Percentiles rank a stretch among this genome's conserved stretches.
phyloP scores from a whole-genome alignment of 2,888 invertebrate genomes.

The Electrophaes corylata region DNA sequence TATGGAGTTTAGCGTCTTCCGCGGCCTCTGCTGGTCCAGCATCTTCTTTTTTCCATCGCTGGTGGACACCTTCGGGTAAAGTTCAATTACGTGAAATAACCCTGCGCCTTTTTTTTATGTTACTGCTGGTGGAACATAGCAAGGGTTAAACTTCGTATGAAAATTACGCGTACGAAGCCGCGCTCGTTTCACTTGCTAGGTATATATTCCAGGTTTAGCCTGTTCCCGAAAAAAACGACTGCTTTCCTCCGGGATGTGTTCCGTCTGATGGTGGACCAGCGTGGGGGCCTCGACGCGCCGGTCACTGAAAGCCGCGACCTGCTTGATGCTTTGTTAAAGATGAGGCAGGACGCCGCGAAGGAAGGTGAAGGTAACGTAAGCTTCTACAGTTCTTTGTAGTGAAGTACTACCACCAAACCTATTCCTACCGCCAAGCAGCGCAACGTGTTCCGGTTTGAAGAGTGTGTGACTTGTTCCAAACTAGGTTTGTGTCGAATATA shows the following conservation, averaged over 20 bases:
- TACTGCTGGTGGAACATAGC: no score
- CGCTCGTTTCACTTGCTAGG: no score
- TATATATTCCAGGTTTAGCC: conserved; percentile 50
- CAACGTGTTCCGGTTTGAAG: no score
- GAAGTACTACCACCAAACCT: no score
- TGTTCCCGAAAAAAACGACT: conserved; percentile 52
- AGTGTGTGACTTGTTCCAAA: no score
- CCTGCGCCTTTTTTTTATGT: background rate
- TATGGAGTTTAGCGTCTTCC: conserved; percentile 44
- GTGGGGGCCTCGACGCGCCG: conserved; percentile 45
- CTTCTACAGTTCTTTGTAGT: no score
- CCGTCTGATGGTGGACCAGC: conserved; percentile 46
- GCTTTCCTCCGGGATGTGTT: conserved; percentile 38
- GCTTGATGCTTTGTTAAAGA: conserved; percentile 58
- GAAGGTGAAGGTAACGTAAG: conserved; percentile 55
- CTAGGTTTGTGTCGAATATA: no score
- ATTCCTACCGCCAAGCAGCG: no score
- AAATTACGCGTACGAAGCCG: no score
- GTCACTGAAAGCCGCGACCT: conserved; percentile 50
- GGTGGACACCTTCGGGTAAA: conserved; percentile 53
- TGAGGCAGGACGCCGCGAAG: conserved; percentile 52
- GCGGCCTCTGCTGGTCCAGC: conserved; percentile 53
- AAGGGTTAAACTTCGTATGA: no score
- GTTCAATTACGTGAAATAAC: no score
- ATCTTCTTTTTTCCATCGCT: conserved; percentile 61